Base-by-base conservation (phyloP, 30 jellyfish, hydroid and myxozoan species). In the Hydra vulgaris region DNA sequence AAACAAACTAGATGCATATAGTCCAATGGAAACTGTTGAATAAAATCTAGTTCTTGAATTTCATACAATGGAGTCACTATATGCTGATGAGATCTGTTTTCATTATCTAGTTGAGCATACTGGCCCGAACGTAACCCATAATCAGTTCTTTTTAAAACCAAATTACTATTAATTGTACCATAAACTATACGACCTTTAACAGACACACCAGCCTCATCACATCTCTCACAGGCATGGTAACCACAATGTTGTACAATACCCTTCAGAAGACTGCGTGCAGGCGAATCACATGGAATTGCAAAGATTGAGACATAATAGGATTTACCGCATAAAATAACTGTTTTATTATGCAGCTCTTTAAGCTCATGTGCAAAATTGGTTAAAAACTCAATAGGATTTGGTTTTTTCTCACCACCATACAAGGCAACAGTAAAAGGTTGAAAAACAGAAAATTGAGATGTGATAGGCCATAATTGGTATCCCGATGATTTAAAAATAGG, bases 391-490 rank as follows among this genome's bases (percentile, higher is more conserved):
- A 71, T 74, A 23, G 83, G 74, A 15, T 53, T 66, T 24, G 83
- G 88, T 70, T 80, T 80, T 19, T 73, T 27, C n/a, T 19, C 54
- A 25, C 88, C 88, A 80, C 78, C 72, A 71, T 18, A 80, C 21
- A 80, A 53, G 83, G 88, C 88, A 80, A 80, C 83, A 74, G 61
- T 27, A 74, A 74, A 74, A 53, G 61, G 52, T 26, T 25, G 20
- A 67, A 23, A 27, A 25, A 67, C 82, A 74, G 54, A 26, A 27
- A 74, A 74, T 25, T 53, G 26, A 26, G 82, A 25, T 20, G 61
- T 67, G 71, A 74, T 74, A 26, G 82, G 82, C 82, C 82, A 74
- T 53, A 74, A 21, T 70, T 74, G 82, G 61, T 26, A 21, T 26
- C 55, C 61, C 61, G 82, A 74, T 74, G 82, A 21, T 53, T 74